phyloP scores from a whole-genome alignment of 2,888 invertebrate genomes.

The Chymomyza fuscimana region DNA sequence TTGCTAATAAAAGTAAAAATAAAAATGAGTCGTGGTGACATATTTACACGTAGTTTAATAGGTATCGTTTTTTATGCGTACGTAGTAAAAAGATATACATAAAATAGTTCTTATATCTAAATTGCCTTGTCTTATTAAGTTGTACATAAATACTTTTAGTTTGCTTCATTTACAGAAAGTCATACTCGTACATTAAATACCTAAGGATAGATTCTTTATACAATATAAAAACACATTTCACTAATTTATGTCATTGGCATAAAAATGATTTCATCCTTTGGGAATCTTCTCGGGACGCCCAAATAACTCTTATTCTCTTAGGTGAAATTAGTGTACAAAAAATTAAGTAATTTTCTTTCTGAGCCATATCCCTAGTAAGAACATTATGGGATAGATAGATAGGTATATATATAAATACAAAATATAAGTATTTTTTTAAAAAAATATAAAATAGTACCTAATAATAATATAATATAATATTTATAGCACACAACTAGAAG shows the following conservation, averaged over 20 bases:
- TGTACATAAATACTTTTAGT: conserved; percentile 22
- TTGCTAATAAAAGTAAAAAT: neutral
- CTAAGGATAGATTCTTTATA: conserved; percentile 26
- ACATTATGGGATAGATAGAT: too few species aligned
- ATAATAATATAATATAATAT: too few species aligned
- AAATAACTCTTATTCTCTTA: neutral
- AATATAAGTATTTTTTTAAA: too few species aligned
- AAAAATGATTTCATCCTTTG: conserved; percentile 11
- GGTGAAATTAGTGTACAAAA: too few species aligned
- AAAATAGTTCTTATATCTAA: conserved; percentile 27
- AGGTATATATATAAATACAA: too few species aligned
- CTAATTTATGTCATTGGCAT: conserved; percentile 65
- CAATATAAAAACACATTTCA: conserved; percentile 70
- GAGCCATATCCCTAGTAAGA: too few species aligned
- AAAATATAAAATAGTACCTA: too few species aligned
- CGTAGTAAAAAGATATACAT: conserved; percentile 39
- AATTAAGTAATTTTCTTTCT: too few species aligned
- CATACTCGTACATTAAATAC: neutral
- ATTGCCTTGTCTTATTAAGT: conserved; percentile 30
- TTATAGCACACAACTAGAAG: neutral
- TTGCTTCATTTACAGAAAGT: conserved; percentile 33
- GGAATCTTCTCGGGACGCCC: neutral
- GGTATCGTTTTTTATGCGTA: conserved; percentile 15
- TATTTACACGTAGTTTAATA: conserved; percentile 9
- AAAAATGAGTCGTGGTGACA: neutral